Evolutionary conservation across 2,888 invertebrate genomes (phyloP), one percentile per base, ranked within the genome.

Genomic region (Ophioninae sp.): DNA sequence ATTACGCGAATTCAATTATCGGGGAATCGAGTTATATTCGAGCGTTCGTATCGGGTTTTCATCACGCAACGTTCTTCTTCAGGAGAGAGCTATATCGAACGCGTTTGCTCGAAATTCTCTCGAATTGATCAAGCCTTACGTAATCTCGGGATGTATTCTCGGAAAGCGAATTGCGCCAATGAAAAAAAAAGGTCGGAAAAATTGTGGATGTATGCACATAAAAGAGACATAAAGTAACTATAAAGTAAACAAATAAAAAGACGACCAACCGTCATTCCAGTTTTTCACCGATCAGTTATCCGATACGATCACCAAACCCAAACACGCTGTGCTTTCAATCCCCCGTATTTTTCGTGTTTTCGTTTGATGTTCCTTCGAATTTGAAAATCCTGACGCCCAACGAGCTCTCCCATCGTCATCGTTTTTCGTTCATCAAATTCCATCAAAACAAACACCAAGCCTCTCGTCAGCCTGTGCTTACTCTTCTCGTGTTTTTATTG

Each of bases 1-100:
- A 80, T 77, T 57, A 57, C 69, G 69, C 78, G 75, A 79, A 79
- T 79, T 77, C 83, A 80, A 83, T 83, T 83, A 83, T 68, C 72
- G 82, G 67, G 56, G 39, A 61, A 75, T 59, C 65, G 56, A 68
- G 57, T 17, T 70, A 75, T 79, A 72, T 72, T 70, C 37, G 8
- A 70, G 62, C 56, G 23, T 64, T 50, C 10, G 61, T 39, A 68
- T 64, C 56, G 57, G 41, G 56, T 23, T 20, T 41, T 69, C 44
- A 69, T 69, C 61, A 44, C 68, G 56, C 78, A 59, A 10, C 73
- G 21, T 62, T 20, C 50, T 50, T 30, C 78, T 37, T 50, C 56
- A 13, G 61, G 67, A 56, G 73, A 30, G 30, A 30, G 30, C 30
- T 30, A 30, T 72, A 77, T 73, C 73, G 73, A 78, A 68, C 68